Conservation (phyloP, 2,888 invertebrate species). For the Carpatolechia fugitivella region DNA sequence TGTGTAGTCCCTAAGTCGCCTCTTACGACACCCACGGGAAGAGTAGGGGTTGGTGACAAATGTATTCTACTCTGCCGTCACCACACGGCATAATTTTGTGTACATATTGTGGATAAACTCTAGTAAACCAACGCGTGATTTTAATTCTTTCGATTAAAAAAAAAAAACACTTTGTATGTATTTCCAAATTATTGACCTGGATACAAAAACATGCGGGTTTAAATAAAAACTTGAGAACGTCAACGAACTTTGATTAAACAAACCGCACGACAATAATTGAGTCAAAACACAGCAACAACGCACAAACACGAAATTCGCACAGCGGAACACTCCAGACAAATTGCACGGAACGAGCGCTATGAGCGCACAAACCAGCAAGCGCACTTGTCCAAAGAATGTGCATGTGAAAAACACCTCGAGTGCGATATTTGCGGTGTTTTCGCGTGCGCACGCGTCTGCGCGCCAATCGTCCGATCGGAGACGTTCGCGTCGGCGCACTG, state of each 20-base stretch:
- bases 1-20: too few species aligned
- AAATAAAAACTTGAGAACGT: conserved; percentile 22
- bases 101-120: too few species aligned
- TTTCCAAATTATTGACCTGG: too few species aligned
- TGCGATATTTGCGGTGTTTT: conserved; percentile 34
- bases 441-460: conserved; percentile 44
- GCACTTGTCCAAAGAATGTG: conserved; percentile 34
- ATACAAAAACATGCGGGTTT: too few species aligned
- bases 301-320: conserved; percentile 35
- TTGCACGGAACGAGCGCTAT: conserved; percentile 22
- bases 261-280: conserved; percentile 34
- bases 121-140: too few species aligned
- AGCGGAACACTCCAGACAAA: conserved; percentile 17
- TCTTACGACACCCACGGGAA: too few species aligned
- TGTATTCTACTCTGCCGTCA: too few species aligned
- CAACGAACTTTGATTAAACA: conserved; percentile 44
- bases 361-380: conserved; percentile 19
- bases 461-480: conserved; percentile 61
- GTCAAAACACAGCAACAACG: conserved; percentile 33
- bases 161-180: too few species aligned
- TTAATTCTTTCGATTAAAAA: too few species aligned
- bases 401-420: conserved; percentile 26
- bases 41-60: too few species aligned
- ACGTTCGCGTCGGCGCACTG: conserved; percentile 67
- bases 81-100: too few species aligned